Evolutionary conservation across 2,797 vertebrate genomes (phyloP).

Genomic region (Pteropus rufus): DNA sequence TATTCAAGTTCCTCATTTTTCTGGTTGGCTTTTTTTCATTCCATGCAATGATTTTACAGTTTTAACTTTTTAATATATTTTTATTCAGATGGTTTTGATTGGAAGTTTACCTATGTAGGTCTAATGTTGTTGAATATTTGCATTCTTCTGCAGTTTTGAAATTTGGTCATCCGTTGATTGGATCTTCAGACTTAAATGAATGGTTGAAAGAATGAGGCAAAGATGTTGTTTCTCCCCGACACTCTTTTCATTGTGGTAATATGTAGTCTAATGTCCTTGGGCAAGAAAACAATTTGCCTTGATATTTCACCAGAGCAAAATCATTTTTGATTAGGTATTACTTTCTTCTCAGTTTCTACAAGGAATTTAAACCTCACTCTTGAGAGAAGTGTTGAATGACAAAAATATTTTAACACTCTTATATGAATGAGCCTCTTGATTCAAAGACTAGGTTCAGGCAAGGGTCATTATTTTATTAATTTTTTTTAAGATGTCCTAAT

Average conservation of each 20-base stretch:
- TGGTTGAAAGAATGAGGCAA: neutral
- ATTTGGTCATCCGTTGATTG: neutral
- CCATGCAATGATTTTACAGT: neutral
- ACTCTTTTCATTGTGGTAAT: neutral
- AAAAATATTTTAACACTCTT: slow-evolving; percentile 21
- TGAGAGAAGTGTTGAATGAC: neutral
- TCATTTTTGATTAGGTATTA: slow-evolving; percentile 31
- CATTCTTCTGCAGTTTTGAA: neutral
- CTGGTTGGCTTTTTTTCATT: neutral
- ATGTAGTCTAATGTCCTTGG: neutral
- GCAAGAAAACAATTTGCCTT: neutral
- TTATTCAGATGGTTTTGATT: neutral
- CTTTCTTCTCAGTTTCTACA: neutral
- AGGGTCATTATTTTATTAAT: neutral
- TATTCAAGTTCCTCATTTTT: neutral
- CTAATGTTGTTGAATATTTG: neutral
- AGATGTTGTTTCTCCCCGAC: neutral
- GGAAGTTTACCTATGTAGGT: neutral
- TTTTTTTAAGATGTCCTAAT: slow-evolving; percentile 11
- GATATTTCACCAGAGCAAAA: slow-evolving; percentile 25
- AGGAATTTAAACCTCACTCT: neutral
- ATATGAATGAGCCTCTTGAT: neutral
- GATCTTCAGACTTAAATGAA: slow-evolving; percentile 13
- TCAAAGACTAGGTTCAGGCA: slow-evolving; percentile 11
- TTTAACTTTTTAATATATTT: slow-evolving; percentile 7